Evolutionary conservation across 1,140 invertebrate genomes (phyloP).

Genomic region (Meloidogyne floridensis): DNA sequence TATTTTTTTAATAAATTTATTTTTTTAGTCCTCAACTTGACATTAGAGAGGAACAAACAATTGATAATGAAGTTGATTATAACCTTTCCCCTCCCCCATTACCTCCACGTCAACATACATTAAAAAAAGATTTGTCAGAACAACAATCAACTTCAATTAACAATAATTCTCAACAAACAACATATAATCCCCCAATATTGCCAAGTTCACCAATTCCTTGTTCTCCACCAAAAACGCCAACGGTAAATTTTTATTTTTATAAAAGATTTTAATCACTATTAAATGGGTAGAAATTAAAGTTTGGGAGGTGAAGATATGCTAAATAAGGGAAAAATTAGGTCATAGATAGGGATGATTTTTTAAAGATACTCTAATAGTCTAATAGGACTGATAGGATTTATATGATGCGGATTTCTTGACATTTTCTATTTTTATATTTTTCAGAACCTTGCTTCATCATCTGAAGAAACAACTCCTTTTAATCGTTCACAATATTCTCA

Average conservation of each 20-base stretch:
- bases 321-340: too few species aligned
- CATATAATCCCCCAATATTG: neutral
- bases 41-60: constrained; percentile 3
- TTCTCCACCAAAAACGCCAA: constrained; percentile 9
- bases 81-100: neutral
- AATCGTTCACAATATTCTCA: constrained; percentile 21
- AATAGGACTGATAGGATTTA: neutral
- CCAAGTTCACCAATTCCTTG: constrained; percentile 20
- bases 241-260: neutral
- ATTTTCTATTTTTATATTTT: neutral
- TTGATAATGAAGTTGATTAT: neutral
- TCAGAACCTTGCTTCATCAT: neutral
- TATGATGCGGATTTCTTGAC: neutral
- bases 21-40: constrained; percentile 3
- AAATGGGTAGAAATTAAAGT: too few species aligned
- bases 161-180: neutral
- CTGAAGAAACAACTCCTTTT: neutral
- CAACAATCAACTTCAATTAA: neutral
- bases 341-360: too few species aligned
- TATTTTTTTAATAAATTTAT: neutral
- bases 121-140: neutral
- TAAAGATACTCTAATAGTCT: too few species aligned
- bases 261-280: neutral
- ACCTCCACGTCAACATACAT: constrained; percentile 10
- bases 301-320: too few species aligned